These are phyloP conservation scores for Harpagifer antarcticus DNA, from an alignment of 2,797 vertebrate genomes.

Conservation along the genomic window DNA sequence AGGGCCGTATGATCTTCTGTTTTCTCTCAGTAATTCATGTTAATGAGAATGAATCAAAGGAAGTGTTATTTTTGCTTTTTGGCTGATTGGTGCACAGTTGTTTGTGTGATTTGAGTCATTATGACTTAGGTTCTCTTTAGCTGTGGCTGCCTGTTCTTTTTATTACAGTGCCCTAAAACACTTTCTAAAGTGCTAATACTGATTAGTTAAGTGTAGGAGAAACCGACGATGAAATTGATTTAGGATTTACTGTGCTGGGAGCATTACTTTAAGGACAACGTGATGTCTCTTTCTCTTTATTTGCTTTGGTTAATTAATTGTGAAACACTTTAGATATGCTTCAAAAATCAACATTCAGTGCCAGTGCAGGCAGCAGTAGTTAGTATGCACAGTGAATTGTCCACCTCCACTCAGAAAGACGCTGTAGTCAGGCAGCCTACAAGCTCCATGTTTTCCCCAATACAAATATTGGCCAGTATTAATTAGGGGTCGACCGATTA, in stretches of 20 bases:
- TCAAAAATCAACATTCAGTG: constrained; percentile 3
- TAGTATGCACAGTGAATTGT: neutral
- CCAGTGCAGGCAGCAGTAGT: neutral
- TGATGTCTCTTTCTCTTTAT: constrained; percentile 30
- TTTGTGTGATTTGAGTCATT: constrained; percentile 63
- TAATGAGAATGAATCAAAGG: constrained; percentile 62
- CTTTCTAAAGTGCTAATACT: constrained; percentile 43
- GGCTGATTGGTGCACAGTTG: constrained; percentile 57
- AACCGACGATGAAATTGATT: constrained; percentile 50
- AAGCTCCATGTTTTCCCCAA: neutral
- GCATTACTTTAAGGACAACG: constrained; percentile 37
- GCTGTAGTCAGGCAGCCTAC: too few relatives aligned
- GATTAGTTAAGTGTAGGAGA: constrained; percentile 56
- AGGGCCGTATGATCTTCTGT: constrained; percentile 47
- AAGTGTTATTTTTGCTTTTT: constrained; percentile 52
- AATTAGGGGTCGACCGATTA: too few relatives aligned
- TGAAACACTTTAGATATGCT: constrained; percentile 36
- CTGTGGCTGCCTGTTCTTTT: constrained; percentile 44
- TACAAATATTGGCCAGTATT: neutral
- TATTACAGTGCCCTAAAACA: constrained; percentile 51
- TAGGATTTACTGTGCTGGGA: constrained; percentile 41
- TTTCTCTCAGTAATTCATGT: constrained; percentile 52
- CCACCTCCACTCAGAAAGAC: too few relatives aligned
- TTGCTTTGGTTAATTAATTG: constrained; percentile 50
- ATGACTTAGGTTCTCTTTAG: constrained; percentile 41